These are phyloP conservation scores for Dendrolimus houi DNA, from an alignment of 2,888 invertebrate species.

Conservation along the genomic window DNA sequence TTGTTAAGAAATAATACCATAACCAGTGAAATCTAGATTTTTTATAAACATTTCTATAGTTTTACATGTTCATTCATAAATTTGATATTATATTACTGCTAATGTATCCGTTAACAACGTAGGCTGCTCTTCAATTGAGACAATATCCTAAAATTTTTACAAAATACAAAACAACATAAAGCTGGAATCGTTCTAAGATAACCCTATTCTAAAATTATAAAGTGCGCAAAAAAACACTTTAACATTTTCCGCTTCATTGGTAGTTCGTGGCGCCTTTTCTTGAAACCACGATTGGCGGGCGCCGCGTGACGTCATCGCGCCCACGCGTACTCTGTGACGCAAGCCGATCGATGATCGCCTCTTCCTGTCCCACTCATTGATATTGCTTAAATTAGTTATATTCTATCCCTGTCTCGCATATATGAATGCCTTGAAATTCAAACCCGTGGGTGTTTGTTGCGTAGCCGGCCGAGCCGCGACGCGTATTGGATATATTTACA, in stretches of 20 bases:
- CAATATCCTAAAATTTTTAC: too few relatives aligned
- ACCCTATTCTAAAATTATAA: neutral
- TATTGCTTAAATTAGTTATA: constrained; percentile 6
- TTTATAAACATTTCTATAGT: too few relatives aligned
- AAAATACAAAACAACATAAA: too few relatives aligned
- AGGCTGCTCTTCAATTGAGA: too few relatives aligned
- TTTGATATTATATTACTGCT: too few relatives aligned
- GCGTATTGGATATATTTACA: constrained; percentile 31
- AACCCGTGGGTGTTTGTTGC: constrained; percentile 66
- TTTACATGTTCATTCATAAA: too few relatives aligned
- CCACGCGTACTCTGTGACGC: constrained; percentile 70
- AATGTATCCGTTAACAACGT: too few relatives aligned
- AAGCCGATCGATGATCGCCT: constrained; percentile 60
- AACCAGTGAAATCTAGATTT: too few relatives aligned
- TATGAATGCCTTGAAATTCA: constrained; percentile 60
- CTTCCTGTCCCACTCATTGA: constrained; percentile 27
- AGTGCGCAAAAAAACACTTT: constrained; percentile 11
- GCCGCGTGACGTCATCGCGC: constrained; percentile 68
- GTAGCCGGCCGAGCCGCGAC: constrained; percentile 38
- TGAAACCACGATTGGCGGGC: constrained; percentile 44
- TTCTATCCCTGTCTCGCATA: constrained; percentile 38
- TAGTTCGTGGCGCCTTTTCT: constrained; percentile 62
- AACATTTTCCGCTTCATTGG: constrained; percentile 33
- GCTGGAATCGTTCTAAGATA: neutral
- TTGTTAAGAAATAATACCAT: too few relatives aligned